These are phyloP conservation scores for Xiphydria camelus DNA, from an alignment of 2,888 invertebrate genomes.

Conservation along the genomic window DNA sequence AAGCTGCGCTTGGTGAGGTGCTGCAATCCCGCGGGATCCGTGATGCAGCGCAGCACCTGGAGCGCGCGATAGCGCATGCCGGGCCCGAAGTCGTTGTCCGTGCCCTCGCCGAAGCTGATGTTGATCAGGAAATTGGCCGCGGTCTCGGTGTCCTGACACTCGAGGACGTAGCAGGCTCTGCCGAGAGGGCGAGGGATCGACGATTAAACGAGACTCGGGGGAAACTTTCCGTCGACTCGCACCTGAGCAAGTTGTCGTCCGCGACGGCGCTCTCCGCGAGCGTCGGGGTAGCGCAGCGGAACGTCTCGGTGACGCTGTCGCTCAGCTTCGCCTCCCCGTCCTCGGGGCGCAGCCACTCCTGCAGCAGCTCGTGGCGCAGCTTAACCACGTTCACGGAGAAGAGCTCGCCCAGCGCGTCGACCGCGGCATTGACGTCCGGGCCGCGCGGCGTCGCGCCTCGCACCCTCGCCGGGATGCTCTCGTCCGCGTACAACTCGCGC, in stretches of 20 bases:
- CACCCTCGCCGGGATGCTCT: constrained; percentile 56
- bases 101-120: constrained; percentile 38
- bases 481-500: constrained; percentile 58
- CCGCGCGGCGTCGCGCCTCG: constrained; percentile 41
- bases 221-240: no score
- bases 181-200: background rate
- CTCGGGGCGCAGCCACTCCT: constrained; percentile 52
- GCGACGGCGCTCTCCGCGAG: constrained; percentile 13
- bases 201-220: background rate
- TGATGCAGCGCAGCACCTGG: constrained; percentile 45
- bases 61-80: constrained; percentile 49
- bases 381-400: constrained; percentile 54
- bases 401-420: constrained; percentile 54
- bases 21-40: constrained; percentile 39
- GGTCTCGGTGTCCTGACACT: constrained; percentile 40
- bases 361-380: constrained; percentile 52
- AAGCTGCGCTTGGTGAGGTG: constrained; percentile 43
- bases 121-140: constrained; percentile 46
- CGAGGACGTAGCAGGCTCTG: constrained; percentile 54
- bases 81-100: constrained; percentile 32
- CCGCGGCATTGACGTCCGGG: constrained; percentile 60
- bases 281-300: constrained; percentile 12
- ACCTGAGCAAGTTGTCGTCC: constrained; percentile 44
- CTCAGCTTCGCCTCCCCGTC: constrained; percentile 27
- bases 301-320: constrained; percentile 39